Percentiles rank a stretch among this genome's conserved stretches.
These are phyloP conservation scores for Halichoeres trimaculatus DNA, from an alignment of 2,113 vertebrate species.

Conservation along the genomic window DNA sequence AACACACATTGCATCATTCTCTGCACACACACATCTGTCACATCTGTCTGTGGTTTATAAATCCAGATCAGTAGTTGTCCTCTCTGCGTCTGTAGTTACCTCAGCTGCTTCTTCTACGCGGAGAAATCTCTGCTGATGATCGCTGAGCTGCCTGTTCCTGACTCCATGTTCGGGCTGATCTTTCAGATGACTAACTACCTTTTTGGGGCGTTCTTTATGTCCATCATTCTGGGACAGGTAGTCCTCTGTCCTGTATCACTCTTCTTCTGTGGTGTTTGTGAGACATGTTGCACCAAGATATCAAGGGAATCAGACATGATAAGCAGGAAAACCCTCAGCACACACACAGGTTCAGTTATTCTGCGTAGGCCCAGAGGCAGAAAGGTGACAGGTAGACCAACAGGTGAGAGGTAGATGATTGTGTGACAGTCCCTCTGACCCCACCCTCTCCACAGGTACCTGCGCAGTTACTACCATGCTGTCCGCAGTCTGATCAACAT, in stretches of 20 bases:
- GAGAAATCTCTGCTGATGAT: slow-evolving; percentile 86
- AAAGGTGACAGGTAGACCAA: background rate
- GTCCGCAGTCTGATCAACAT: slow-evolving; percentile 94
- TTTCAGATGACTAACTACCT: slow-evolving; percentile 87
- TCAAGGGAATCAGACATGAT: slow-evolving; percentile 14
- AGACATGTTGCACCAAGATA: slow-evolving; percentile 19
- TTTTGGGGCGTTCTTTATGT: slow-evolving; percentile 84
- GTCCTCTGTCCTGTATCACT: slow-evolving; percentile 25
- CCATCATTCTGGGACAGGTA: slow-evolving; percentile 84
- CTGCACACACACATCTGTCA: background rate
- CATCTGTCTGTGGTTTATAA: background rate
- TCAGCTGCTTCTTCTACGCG: slow-evolving; percentile 86
- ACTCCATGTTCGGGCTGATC: slow-evolving; percentile 81
- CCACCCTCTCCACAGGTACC: slow-evolving; percentile 84
- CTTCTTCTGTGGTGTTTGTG: background rate
- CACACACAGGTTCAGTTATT: background rate
- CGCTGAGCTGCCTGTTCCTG: slow-evolving; percentile 80
- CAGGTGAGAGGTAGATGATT: background rate
- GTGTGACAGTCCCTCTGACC: background rate
- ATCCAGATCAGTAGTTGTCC: background rate
- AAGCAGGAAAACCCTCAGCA: background rate
- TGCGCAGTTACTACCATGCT: slow-evolving; percentile 93
- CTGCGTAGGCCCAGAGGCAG: background rate
- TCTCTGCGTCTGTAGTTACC: slow-evolving; percentile 78
- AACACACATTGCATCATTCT: too few relatives aligned